These are phyloP conservation scores for Marronus borbonicus DNA, from an alignment of 2,888 invertebrate species.

Conservation along the genomic window DNA sequence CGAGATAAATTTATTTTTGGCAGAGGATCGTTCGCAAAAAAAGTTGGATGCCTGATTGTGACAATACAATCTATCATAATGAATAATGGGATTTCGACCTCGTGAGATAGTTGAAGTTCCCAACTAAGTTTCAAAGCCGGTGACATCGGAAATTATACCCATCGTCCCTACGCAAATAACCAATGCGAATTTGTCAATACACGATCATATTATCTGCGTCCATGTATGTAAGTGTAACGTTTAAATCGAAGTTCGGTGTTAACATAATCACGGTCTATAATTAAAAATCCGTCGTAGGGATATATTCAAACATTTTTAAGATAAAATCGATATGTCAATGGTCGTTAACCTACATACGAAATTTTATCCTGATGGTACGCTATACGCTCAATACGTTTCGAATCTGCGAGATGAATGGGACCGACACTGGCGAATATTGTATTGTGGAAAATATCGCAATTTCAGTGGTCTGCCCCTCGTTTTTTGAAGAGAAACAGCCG, in stretches of 20 bases:
- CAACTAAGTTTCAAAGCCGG: neutral
- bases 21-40: neutral
- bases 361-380: constrained; percentile 1
- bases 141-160: neutral
- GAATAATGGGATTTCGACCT: constrained; percentile 15
- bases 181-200: neutral
- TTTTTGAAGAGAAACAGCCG: neutral
- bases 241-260: neutral
- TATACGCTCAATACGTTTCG: neutral
- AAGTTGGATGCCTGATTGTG: constrained; percentile 11
- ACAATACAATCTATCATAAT: constrained; percentile 24
- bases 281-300: neutral
- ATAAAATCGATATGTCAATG: constrained; percentile 20
- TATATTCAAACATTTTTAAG: neutral
- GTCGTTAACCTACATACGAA: constrained; percentile 22
- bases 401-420: constrained; percentile 15
- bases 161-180: neutral
- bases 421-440: constrained; percentile 2
- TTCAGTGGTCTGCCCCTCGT: neutral
- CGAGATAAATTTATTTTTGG: neutral
- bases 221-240: neutral
- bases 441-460: neutral
- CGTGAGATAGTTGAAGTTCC: neutral
- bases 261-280: constrained; percentile 5
- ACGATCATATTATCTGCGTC: neutral